Base-by-base conservation (phyloP, 2,888 invertebrate species). In the Periphyllus acericola region DNA sequence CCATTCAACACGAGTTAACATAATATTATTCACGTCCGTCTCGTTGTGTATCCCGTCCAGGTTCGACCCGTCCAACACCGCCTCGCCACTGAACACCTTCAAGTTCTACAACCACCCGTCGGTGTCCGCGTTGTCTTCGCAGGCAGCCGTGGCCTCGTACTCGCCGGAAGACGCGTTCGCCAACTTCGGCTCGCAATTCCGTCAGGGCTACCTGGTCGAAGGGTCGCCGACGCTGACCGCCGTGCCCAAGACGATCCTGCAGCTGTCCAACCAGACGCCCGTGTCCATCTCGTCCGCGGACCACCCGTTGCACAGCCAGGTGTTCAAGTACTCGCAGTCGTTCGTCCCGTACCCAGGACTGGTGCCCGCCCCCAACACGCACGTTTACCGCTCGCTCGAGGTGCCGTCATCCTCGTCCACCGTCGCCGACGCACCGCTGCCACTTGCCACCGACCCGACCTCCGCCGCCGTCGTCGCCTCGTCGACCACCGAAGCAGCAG, bases 91-190 rank as follows among this genome's bases (percentile, higher is more conserved):
- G 29, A 74, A 80, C 72, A 25, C 71, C 0, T 60, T 25, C 60
- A 21, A 29, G 8, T 87, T 87, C 40, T 87, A 72, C 72, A 72
- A 2, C 60, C 86, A 80, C 25, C 86, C 86, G 72, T 60, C 86
- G 5, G 79, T 87, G 25, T 36, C 79, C 29, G 60, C 40, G 0
- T 29, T 36, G 25, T 36, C 80, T 5, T n/a, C 34, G 0, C 74
- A 80, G 19, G 86, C 86, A 3, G 71, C 86, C 0, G 17, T 80
- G 72, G 80, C 52, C 21, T 29, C 86, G 19, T 87, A 87, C 40
- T 87, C 86, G 36, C 86, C 86, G 14, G 86, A 87, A 9, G 36
- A 46, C 6, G 86, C 86, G 60, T 87, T 87, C 86, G 14, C 32
- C 32, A 74, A 66, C 60, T 87, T 87, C 40, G 86, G 80, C 25